Base-by-base conservation (phyloP, 2,888 invertebrate genomes). In the Mamestra brassicae region DNA sequence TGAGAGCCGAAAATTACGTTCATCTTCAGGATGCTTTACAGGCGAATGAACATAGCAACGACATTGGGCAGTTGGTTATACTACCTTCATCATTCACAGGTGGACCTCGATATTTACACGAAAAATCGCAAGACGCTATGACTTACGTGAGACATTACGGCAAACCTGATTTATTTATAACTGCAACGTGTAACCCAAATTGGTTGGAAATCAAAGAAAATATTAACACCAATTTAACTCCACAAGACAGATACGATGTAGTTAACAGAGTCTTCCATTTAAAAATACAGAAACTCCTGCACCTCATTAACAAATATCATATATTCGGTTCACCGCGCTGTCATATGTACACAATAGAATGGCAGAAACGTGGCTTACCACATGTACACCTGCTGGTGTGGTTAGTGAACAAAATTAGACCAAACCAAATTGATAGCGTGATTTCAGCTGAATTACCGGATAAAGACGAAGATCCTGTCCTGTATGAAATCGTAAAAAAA, bases 231-330 rank as follows among this genome's bases (percentile, higher is more conserved):
- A 58, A 58, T 17, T 58, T 38, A 58, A 58, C 15, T 13, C 17
- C 58, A 58, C 58, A 38, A 58, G 58, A 58, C 17, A 58, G 58
- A 36, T 58, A 6, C 11, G n/a, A 17, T 61, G n/a, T 42, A 38
- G 61, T 42, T 17, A 60, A 60, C 38, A 60, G 60, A 60, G 38
- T 60, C 42, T 61, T 42, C n/a, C 17, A 61, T 61, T 61, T 61
- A 61, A 61, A 61, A 42, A 38, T 42, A 61, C 61, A 61, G 42
- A 42, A 61, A 61, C n/a, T 61, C 42, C 38, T 61, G n/a, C 60
- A 61, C 61, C 61, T 61, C 61, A 61, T 61, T 42, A 61, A 61
- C n/a, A 61, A 61, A 8, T 47, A 8, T 47, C 47, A 47, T 47
- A 47, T 47, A 47, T 47, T 47, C 47, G 47, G 47, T 47, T 11